Evolutionary conservation across 1,140 invertebrate genomes (phyloP).

Genomic region (Trinorchestia longiramus): DNA sequence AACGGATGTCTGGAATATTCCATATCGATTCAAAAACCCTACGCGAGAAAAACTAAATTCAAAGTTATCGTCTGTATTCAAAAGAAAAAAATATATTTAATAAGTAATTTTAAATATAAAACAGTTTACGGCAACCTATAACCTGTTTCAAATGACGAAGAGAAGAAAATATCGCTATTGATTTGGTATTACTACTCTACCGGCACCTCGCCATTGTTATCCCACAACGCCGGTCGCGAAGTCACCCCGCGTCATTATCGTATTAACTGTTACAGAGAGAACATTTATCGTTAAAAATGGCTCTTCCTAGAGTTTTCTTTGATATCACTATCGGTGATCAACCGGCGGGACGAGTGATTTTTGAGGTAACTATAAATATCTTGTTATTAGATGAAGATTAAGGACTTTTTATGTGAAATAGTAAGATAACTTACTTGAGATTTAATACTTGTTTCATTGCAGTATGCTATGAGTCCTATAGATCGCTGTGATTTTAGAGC

Average conservation of each 20-base stretch:
- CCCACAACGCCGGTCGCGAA: not conserved
- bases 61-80: not conserved
- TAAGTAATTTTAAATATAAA: not conserved
- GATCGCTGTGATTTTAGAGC: too few species aligned
- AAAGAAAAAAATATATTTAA: not conserved
- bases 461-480: too few species aligned
- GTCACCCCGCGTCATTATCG: not conserved
- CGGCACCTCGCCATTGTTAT: conserved; percentile 44
- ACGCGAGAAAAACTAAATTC: not conserved
- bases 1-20: conserved; percentile 25
- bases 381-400: too few species aligned
- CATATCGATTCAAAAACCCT: not conserved
- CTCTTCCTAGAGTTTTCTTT: conserved; percentile 76
- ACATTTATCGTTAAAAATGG: not conserved
- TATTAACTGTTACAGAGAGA: not conserved
- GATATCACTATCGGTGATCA: conserved; percentile 92
- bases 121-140: not conserved
- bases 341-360: conserved; percentile 88
- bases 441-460: too few species aligned
- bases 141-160: not conserved
- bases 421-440: too few species aligned
- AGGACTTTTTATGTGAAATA: too few species aligned
- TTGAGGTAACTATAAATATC: conserved; percentile 78
- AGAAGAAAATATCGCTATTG: not conserved
- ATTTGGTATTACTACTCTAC: conserved; percentile 32